Base-by-base conservation (phyloP, 2,888 invertebrate genomes). In the Eledona agricola region DNA sequence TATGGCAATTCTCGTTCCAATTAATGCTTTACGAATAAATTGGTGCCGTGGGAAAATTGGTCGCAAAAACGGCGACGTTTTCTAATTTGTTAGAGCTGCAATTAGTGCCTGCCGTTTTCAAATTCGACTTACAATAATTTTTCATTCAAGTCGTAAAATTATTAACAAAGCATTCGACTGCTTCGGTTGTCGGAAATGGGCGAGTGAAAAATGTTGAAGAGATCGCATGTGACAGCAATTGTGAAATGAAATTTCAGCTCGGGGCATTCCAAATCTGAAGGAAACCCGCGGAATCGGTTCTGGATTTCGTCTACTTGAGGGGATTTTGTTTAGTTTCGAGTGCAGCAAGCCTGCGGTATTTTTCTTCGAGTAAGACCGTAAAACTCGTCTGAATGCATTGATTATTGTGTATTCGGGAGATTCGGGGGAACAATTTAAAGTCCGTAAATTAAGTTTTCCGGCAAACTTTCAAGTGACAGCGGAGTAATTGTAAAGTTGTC, bases 401-500 rank as follows among this genome's bases (percentile, higher is more conserved):
- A 51, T 51, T 51, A 43, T 51, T 63, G 65, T 62, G 65, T 66
- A 65, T 66, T 66, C 62, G 65, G 67, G 61, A 66, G 62, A 65
- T 65, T 67, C 63, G 57, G 63, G 50, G 59, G 62, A 63, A 67
- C 67, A 68, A 68, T 68, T 66, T 68, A 68, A 66, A 68, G 66
- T 66, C 68, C 59, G 65, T 62, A 68, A 68, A 68, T 66, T 66
- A 68, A 68, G 68, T 68, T 68, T 68, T 63, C 67, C 59, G 58
- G 63, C 62, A 67, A 68, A 67, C 62, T 68, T 67, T 65, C 64
- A 63, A 64, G 63, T 65, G 67, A 66, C 67, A 67, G 65, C 59
- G 64, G 59, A 59, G 68, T 69, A 69, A 68, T 68, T 69, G 68
- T 68, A 62, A 69, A 68, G 68, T 69, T 69, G 64, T 67, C 65